Conservation (phyloP, 2,113 vertebrate species). For the Calidris pugnax region DNA sequence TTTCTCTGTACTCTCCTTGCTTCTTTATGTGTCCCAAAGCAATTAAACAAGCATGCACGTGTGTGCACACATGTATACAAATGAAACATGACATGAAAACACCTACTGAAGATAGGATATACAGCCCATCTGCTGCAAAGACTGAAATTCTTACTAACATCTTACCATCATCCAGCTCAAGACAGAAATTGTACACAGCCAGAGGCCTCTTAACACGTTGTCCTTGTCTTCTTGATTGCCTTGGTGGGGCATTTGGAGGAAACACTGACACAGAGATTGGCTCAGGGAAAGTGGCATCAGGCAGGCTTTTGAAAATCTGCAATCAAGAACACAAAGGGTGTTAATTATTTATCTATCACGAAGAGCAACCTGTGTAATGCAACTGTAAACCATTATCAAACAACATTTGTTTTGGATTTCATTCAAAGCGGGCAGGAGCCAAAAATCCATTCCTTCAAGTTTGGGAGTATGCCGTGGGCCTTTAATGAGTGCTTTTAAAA, state of each 20-base stretch:
- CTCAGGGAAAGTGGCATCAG: conserved; percentile 78
- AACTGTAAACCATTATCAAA: conserved; percentile 59
- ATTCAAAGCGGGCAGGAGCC: conserved; percentile 48
- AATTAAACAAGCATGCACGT: not conserved
- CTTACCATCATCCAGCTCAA: conserved; percentile 92
- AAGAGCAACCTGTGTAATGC: conserved; percentile 51
- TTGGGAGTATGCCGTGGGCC: not conserved
- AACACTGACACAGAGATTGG: conserved; percentile 69
- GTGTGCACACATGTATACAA: not conserved
- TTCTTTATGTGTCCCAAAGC: not conserved
- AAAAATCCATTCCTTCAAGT: conserved; percentile 63
- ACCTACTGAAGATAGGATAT: not conserved
- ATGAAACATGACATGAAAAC: conserved; percentile 34
- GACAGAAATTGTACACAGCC: conserved; percentile 93
- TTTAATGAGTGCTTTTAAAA: conserved; percentile 51
- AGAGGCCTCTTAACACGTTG: conserved; percentile 88
- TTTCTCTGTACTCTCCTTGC: not conserved
- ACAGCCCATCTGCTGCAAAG: not conserved
- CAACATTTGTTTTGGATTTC: conserved; percentile 64
- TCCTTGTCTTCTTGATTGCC: conserved; percentile 88
- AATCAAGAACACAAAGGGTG: conserved; percentile 75
- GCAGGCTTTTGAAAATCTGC: conserved; percentile 93
- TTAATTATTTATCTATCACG: conserved; percentile 65
- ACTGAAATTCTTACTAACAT: conserved; percentile 19
- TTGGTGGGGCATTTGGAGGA: conserved; percentile 85